Evolutionary conservation across 1,140 invertebrate genomes (phyloP).

Genomic region (Drosophila rufa): DNA sequence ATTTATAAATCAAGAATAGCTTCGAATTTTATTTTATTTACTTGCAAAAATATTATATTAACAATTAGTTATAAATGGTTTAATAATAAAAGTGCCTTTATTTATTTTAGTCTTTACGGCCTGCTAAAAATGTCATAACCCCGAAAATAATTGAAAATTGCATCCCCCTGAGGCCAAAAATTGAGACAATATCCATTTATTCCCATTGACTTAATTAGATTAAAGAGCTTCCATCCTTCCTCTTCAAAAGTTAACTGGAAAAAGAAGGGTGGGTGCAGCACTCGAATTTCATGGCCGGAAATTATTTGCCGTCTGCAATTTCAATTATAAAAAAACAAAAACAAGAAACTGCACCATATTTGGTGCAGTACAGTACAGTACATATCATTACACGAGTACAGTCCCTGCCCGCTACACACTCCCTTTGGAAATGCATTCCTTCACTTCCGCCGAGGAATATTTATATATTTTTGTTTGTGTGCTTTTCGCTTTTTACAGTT

Average conservation of each 20-base stretch:
- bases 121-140: too few species aligned
- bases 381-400: constrained; percentile 16
- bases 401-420: constrained; percentile 17
- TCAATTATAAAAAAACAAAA: constrained; percentile 58
- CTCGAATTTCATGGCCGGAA: constrained; percentile 79
- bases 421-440: constrained; percentile 49
- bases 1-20: too few species aligned
- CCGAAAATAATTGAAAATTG: constrained; percentile 5
- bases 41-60: not conserved
- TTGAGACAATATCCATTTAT: constrained; percentile 27
- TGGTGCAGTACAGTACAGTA: constrained; percentile 3
- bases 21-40: too few species aligned
- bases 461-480: not conserved
- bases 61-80: not conserved
- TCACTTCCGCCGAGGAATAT: constrained; percentile 32
- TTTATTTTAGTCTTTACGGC: not conserved
- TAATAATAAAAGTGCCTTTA: not conserved
- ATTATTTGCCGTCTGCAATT: constrained; percentile 79
- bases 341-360: constrained; percentile 35
- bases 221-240: constrained; percentile 58
- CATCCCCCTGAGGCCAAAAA: not conserved
- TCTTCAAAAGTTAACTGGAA: not conserved
- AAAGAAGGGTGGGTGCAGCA: constrained; percentile 60
- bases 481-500: constrained; percentile 36
- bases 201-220: constrained; percentile 68